Evolutionary conservation across 2,888 invertebrate genomes (phyloP).

Genomic region (Ephialtes manifestator): DNA sequence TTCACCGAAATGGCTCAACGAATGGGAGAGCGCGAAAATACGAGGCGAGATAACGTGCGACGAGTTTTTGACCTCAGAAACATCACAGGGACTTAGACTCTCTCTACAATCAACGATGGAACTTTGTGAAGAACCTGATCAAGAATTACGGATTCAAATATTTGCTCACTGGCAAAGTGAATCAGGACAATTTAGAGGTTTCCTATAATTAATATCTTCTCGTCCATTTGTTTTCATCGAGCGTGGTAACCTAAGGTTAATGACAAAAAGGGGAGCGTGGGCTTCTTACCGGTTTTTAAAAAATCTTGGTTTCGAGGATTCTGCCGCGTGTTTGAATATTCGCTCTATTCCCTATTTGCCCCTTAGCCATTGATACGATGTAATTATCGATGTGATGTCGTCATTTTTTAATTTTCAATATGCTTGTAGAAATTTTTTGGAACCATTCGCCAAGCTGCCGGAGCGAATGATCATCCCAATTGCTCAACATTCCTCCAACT

Average conservation of each 20-base stretch:
- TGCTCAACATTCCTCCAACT: slow-evolving; percentile 65
- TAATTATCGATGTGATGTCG: neutral
- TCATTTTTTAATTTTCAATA: neutral
- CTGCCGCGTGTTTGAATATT: neutral
- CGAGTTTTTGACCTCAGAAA: slow-evolving; percentile 24
- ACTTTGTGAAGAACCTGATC: slow-evolving; percentile 5
- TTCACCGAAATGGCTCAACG: slow-evolving; percentile 22
- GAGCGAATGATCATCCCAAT: slow-evolving; percentile 50
- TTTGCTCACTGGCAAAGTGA: slow-evolving; percentile 30
- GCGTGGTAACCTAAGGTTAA: neutral
- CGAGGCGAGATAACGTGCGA: neutral
- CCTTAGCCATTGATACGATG: neutral
- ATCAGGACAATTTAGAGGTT: slow-evolving; percentile 39
- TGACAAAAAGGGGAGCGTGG: neutral
- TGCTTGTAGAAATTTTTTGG: slow-evolving; percentile 50
- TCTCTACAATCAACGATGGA: slow-evolving; percentile 33
- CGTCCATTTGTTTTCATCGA: neutral
- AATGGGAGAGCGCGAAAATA: slow-evolving; percentile 19
- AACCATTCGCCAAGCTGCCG: slow-evolving; percentile 39
- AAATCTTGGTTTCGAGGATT: neutral
- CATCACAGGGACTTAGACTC: slow-evolving; percentile 25
- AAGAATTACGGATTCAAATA: slow-evolving; percentile 14
- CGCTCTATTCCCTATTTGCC: neutral
- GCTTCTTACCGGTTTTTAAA: neutral
- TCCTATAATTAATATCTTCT: neutral